A percentile compares a stretch with the other conserved stretches of the same genome.
phyloP scores from a whole-genome alignment of 2,888 invertebrate species.

The Rutpela maculata region DNA sequence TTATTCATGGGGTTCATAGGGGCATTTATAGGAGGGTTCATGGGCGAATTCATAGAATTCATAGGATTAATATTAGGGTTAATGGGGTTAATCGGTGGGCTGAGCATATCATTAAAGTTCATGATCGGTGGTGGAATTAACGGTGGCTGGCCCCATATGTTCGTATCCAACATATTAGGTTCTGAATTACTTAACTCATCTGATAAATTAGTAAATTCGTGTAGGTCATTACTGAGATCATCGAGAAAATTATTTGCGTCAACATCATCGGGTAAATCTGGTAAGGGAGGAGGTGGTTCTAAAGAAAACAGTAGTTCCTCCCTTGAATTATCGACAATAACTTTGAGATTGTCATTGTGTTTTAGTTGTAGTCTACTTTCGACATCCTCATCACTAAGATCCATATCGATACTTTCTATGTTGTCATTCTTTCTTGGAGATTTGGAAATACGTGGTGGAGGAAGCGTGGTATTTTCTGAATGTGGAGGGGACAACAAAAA shows the following conservation, averaged over 20 bases:
- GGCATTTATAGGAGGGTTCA: neutral
- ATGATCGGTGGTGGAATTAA: slow-evolving; percentile 52
- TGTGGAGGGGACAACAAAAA: neutral
- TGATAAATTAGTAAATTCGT: slow-evolving; percentile 62
- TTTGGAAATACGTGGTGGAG: slow-evolving; percentile 38
- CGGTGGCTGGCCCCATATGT: slow-evolving; percentile 49
- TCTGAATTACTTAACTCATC: slow-evolving; percentile 45
- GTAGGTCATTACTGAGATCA: slow-evolving; percentile 68
- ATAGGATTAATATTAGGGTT: slow-evolving; percentile 43
- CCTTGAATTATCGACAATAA: slow-evolving; percentile 42
- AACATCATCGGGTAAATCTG: slow-evolving; percentile 70
- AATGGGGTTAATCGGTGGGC: slow-evolving; percentile 46
- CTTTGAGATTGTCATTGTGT: slow-evolving; percentile 53
- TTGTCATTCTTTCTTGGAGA: slow-evolving; percentile 75
- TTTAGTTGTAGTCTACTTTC: slow-evolving; percentile 41
- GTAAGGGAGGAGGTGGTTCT: slow-evolving; percentile 70
- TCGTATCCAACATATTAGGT: slow-evolving; percentile 35
- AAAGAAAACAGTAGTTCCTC: slow-evolving; percentile 49
- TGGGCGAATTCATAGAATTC: slow-evolving; percentile 38
- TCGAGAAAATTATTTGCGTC: slow-evolving; percentile 71
- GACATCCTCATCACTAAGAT: slow-evolving; percentile 87
- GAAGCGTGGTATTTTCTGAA: slow-evolving; percentile 19
- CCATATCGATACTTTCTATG: slow-evolving; percentile 90
- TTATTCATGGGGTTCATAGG: slow-evolving; percentile 10
- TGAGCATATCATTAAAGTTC: slow-evolving; percentile 53